A percentile compares a stretch with the other conserved stretches of the same genome.
Evolutionary conservation across 1,140 invertebrate species (phyloP).

Genomic region (Ceratitis capitata): DNA sequence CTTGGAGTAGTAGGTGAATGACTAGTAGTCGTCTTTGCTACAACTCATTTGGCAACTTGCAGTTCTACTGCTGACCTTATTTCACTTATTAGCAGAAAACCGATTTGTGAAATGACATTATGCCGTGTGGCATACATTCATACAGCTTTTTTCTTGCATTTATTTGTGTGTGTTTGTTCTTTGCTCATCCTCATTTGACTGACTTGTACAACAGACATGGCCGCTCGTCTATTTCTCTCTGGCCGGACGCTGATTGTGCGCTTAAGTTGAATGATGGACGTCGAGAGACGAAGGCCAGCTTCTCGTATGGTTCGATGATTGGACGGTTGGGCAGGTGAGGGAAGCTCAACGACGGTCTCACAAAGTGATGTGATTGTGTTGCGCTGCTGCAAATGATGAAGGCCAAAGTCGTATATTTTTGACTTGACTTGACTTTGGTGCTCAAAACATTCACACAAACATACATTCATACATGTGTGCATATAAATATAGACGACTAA

Average conservation of each 20-base stretch:
- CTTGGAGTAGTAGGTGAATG: not conserved
- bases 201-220: not conserved
- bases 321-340: not conserved
- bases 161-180: not conserved
- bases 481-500: not conserved
- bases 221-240: not conserved
- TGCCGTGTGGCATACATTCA: not conserved
- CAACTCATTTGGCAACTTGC: conserved; percentile 21
- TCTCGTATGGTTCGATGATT: not conserved
- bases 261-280: not conserved
- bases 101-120: not conserved
- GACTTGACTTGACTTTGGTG: conserved; percentile 14
- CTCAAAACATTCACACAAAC: not conserved
- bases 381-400: not conserved
- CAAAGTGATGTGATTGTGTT: too few relatives aligned
- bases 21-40: not conserved
- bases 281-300: not conserved
- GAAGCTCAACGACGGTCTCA: too few relatives aligned
- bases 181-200: not conserved
- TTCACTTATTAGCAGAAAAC: not conserved
- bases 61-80: conserved; percentile 15
- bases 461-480: not conserved
- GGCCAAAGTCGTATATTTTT: conserved; percentile 33
- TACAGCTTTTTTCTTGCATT: too few relatives aligned
- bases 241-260: not conserved